Percentiles rank a stretch among this genome's conserved stretches.
These are phyloP conservation scores for Phoxinus phoxinus DNA, from an alignment of 2,113 vertebrate genomes.

Conservation along the genomic window DNA sequence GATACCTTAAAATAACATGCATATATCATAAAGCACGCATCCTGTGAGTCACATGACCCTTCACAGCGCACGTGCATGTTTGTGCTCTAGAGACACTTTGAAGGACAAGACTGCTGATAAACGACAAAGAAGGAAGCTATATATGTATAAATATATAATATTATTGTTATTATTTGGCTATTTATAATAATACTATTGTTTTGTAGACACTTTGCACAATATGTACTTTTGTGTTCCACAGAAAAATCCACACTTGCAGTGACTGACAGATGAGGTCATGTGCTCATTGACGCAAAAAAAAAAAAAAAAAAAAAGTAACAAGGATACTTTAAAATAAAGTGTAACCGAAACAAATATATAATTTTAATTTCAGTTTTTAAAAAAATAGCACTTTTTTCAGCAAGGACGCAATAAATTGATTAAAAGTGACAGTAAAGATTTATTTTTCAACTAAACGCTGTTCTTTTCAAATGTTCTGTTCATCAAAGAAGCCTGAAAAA, in stretches of 20 bases:
- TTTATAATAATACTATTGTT: neutral
- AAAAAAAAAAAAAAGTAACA: no score
- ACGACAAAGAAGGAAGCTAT: neutral
- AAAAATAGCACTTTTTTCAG: neutral
- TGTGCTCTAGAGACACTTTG: neutral
- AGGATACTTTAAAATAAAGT: no score
- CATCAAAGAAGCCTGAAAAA: neutral
- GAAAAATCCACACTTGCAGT: neutral
- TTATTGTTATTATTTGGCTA: no score
- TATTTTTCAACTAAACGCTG: neutral
- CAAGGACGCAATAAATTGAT: neutral
- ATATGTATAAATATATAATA: neutral
- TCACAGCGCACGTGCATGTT: neutral
- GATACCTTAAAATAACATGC: neutral
- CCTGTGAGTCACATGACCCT: constrained; percentile 18
- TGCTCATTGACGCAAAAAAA: neutral
- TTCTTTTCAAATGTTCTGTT: neutral
- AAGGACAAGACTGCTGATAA: neutral
- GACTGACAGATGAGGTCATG: neutral
- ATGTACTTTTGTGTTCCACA: neutral
- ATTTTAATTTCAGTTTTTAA: no score
- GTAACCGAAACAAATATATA: no score
- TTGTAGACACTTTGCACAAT: neutral
- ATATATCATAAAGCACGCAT: neutral
- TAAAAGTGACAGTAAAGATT: no score